Conservation (phyloP, 2,797 vertebrate species). For the Menidia menidia region DNA sequence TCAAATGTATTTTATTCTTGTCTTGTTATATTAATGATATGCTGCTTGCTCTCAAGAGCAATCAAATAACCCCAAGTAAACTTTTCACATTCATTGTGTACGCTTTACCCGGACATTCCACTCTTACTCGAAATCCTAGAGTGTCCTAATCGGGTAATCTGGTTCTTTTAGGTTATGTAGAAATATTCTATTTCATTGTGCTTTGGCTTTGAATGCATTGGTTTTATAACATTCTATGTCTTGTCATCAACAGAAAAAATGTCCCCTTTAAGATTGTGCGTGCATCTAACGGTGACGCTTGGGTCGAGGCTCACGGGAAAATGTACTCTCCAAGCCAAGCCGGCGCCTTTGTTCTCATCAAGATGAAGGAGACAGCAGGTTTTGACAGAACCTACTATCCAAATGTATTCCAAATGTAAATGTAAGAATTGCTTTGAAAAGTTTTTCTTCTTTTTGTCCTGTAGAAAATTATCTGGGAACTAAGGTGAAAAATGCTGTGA, state of each 20-base stretch:
- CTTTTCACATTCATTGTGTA: too few species aligned
- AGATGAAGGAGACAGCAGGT: conserved; percentile 99
- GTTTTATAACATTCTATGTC: neutral
- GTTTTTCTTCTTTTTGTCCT: conserved; percentile 11
- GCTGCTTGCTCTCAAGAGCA: too few species aligned
- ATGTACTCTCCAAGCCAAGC: conserved; percentile 97
- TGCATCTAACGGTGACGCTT: conserved; percentile 96
- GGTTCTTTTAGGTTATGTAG: too few species aligned
- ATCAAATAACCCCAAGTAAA: too few species aligned
- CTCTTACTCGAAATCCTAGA: too few species aligned
- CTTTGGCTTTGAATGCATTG: too few species aligned
- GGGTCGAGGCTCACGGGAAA: conserved; percentile 97
- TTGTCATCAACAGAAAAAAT: conserved; percentile 88
- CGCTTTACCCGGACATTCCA: too few species aligned
- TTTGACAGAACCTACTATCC: neutral
- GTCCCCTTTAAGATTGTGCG: conserved; percentile 96
- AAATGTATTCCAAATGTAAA: neutral
- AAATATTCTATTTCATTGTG: too few species aligned
- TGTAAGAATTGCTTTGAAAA: too few species aligned
- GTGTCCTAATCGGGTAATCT: too few species aligned
- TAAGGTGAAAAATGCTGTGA: conserved; percentile 93
- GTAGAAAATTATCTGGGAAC: conserved; percentile 94
- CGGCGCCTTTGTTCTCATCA: conserved; percentile 96
- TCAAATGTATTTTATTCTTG: too few species aligned
- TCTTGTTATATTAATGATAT: too few species aligned